Base-by-base conservation (phyloP, 2,113 vertebrate species). In the Arothron firmamentum region DNA sequence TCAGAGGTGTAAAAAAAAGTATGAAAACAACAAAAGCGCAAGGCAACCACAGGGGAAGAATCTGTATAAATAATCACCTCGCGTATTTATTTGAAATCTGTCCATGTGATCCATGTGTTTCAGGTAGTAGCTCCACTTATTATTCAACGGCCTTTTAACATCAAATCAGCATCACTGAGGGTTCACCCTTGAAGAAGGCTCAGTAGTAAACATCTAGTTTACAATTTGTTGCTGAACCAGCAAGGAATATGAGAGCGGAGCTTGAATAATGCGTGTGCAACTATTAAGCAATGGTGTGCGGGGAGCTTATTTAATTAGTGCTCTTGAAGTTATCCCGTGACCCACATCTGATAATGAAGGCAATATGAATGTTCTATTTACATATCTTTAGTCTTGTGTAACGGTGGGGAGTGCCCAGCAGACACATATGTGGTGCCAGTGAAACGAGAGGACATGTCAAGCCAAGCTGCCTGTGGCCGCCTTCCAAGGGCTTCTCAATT, bases 281-380 rank as follows among this genome's bases (percentile, higher is more conserved):
- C 60, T 66, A 68, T 62, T 60, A 64, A 74, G 78, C 74, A 82
- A 52, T 69, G 50, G 62, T 74, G 72, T 68, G 67, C 70, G 61
- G 70, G 72, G 70, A 80, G 70, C 72, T 63, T 69, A 81, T 78
- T 86, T 87, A 86, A 88, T 88, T 86, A 86, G 81, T 17, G 18
- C 81, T 84, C 78, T 85, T 80, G 82, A 85, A 87, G 86, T 83
- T 81, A 79, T 86, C 53, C 76, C 45, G 74, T 84, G 85, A 85
- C 86, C 86, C 86, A 86, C 75, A 89, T 88, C 77, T 72, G 73
- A 83, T 88, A 86, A 87, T 83, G 85, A 87, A 86, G 79, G 81
- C 80, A 83, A 80, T 82, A 83, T 75, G 69, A 78, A 77, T 79
- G 76, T 70, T 85, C 83, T 86, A 87, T 86, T 86, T 88, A 85